A percentile compares a stretch with the other conserved stretches of the same genome.
These are phyloP conservation scores for Daphoenositta chrysoptera DNA, from an alignment of 2,113 vertebrate species.

Conservation along the genomic window DNA sequence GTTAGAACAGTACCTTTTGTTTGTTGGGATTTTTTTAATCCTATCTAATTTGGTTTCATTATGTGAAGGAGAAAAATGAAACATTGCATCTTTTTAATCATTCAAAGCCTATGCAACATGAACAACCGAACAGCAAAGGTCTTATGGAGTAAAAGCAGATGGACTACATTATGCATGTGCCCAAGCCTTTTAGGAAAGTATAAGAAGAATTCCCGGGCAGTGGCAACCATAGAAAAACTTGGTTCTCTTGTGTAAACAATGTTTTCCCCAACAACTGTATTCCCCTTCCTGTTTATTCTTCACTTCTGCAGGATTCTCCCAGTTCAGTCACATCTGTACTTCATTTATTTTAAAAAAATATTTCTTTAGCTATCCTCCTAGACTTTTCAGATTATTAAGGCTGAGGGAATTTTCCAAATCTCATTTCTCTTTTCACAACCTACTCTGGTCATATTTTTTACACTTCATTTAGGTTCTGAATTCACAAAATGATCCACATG, in stretches of 20 bases:
- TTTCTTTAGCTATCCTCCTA: slow-evolving; percentile 20
- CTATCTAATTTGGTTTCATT: background rate
- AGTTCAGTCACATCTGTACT: slow-evolving; percentile 39
- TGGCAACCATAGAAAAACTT: background rate
- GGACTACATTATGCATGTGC: slow-evolving; percentile 21
- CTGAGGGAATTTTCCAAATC: slow-evolving; percentile 29
- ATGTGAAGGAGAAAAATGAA: background rate
- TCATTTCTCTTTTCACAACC: slow-evolving; percentile 15
- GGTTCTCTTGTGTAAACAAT: slow-evolving; percentile 58
- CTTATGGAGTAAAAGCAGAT: slow-evolving; percentile 35
- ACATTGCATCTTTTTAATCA: background rate
- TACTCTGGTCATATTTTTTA: slow-evolving; percentile 41
- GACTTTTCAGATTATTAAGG: slow-evolving; percentile 24
- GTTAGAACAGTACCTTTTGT: background rate
- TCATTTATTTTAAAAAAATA: slow-evolving; percentile 41
- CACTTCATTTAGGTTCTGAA: slow-evolving; percentile 36
- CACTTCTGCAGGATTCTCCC: slow-evolving; percentile 36
- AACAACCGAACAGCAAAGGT: background rate
- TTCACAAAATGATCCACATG: background rate
- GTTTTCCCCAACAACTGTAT: slow-evolving; percentile 62
- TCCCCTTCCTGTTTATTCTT: slow-evolving; percentile 63
- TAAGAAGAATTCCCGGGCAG: slow-evolving; percentile 45
- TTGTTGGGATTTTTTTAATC: background rate
- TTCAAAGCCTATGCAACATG: background rate
- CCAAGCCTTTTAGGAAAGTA: slow-evolving; percentile 35